phyloP scores from a whole-genome alignment of 2,797 vertebrate genomes.

The Aeoliscus strigatus region DNA sequence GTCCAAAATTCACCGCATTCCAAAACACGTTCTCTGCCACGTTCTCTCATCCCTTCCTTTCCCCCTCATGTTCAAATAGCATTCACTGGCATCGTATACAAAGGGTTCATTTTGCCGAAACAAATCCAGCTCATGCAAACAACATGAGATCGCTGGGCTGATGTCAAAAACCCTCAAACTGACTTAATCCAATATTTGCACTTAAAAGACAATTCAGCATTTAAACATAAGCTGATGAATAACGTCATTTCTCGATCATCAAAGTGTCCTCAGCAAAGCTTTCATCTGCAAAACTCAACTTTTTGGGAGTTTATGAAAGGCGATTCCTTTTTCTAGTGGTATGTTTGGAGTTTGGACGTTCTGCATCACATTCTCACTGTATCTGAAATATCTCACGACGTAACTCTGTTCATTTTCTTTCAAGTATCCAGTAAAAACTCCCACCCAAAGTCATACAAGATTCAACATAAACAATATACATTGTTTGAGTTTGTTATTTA shows the following conservation, averaged over 20 bases:
- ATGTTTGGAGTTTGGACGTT: no score
- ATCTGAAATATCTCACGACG: no score
- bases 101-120: constrained; percentile 53
- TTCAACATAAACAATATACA: no score
- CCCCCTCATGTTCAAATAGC: constrained; percentile 56
- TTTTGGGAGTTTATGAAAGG: constrained; percentile 42
- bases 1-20: constrained; percentile 57
- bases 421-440: no score
- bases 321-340: constrained; percentile 14
- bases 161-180: constrained; percentile 52
- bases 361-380: no score
- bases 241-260: constrained; percentile 55
- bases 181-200: constrained; percentile 66
- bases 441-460: no score
- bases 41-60: constrained; percentile 42
- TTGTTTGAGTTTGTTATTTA: no score
- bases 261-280: constrained; percentile 56
- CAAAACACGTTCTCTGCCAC: constrained; percentile 48
- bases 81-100: constrained; percentile 65
- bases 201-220: constrained; percentile 63
- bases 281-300: constrained; percentile 54
- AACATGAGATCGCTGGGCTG: constrained; percentile 57
- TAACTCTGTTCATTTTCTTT: no score
- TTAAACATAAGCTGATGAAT: constrained; percentile 59
- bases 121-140: constrained; percentile 67